Evolutionary conservation across 2,888 invertebrate species (phyloP).

Genomic region (Amphimallon solstitiale): DNA sequence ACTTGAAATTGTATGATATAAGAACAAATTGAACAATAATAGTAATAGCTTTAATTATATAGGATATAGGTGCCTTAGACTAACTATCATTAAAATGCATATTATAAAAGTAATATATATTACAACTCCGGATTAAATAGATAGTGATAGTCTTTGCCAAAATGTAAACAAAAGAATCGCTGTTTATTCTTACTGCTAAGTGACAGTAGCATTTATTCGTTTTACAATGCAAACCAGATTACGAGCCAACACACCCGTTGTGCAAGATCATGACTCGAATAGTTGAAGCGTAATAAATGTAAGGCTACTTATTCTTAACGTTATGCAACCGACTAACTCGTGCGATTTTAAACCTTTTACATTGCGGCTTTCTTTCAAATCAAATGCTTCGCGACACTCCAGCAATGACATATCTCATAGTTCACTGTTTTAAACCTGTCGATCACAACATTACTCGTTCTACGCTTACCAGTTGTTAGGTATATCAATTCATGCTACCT

Average conservation of each 20-base stretch:
- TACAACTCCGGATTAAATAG: too few species aligned
- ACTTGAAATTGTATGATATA: too few species aligned
- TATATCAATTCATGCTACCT: too few species aligned
- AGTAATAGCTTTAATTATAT: too few species aligned
- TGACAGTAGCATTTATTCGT: background rate
- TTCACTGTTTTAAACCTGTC: constrained; percentile 13
- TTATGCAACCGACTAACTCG: constrained; percentile 23
- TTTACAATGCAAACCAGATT: constrained; percentile 23
- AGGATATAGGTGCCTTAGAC: too few species aligned
- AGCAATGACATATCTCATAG: constrained; percentile 9
- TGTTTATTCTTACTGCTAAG: background rate
- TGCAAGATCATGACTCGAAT: constrained; percentile 22
- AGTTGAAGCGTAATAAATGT: constrained; percentile 14
- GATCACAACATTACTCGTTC: background rate
- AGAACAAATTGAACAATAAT: too few species aligned
- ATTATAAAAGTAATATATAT: too few species aligned
- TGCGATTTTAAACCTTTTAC: constrained; percentile 25
- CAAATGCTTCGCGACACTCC: constrained; percentile 11
- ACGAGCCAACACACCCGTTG: constrained; percentile 23
- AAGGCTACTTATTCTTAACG: constrained; percentile 10
- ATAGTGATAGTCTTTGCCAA: too few species aligned
- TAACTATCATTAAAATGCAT: too few species aligned
- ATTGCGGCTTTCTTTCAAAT: constrained; percentile 7
- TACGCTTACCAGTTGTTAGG: too few species aligned
- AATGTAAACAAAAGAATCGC: too few species aligned